phyloP scores from a whole-genome alignment of 1,140 invertebrate genomes.

The Campoletis sonorensis region DNA sequence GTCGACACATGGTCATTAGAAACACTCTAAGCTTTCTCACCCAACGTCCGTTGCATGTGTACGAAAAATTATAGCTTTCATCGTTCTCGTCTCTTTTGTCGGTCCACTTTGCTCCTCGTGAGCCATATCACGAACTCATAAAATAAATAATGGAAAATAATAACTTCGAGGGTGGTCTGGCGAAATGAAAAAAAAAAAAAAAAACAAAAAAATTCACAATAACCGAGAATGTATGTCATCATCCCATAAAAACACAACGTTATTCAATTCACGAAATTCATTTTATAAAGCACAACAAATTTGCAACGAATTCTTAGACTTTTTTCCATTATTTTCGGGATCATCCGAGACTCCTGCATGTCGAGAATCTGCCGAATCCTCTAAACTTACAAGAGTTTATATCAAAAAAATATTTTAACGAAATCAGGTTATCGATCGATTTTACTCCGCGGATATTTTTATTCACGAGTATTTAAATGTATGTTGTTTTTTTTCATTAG shows the following conservation, averaged over 20 bases:
- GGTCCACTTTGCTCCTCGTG: neutral
- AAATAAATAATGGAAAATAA: neutral
- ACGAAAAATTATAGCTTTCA: slow-evolving; percentile 10
- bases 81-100: neutral
- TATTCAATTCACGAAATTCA: too few relatives aligned
- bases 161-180: neutral
- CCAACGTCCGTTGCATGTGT: slow-evolving; percentile 13
- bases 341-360: too few relatives aligned
- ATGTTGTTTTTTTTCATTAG: neutral
- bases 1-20: slow-evolving; percentile 28
- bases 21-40: slow-evolving; percentile 17
- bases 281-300: too few relatives aligned
- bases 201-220: too few relatives aligned
- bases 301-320: too few relatives aligned
- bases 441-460: neutral
- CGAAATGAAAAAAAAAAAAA: neutral
- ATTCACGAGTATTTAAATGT: neutral
- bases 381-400: too few relatives aligned
- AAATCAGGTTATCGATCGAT: neutral
- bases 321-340: too few relatives aligned
- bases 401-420: too few relatives aligned
- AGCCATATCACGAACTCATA: neutral
- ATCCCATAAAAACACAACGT: too few relatives aligned
- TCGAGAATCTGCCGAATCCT: too few relatives aligned
- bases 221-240: too few relatives aligned